Percentiles rank a stretch among this genome's conserved stretches.
These are phyloP conservation scores for Oplegnathus fasciatus DNA, from an alignment of 2,113 vertebrate genomes.

Conservation along the genomic window DNA sequence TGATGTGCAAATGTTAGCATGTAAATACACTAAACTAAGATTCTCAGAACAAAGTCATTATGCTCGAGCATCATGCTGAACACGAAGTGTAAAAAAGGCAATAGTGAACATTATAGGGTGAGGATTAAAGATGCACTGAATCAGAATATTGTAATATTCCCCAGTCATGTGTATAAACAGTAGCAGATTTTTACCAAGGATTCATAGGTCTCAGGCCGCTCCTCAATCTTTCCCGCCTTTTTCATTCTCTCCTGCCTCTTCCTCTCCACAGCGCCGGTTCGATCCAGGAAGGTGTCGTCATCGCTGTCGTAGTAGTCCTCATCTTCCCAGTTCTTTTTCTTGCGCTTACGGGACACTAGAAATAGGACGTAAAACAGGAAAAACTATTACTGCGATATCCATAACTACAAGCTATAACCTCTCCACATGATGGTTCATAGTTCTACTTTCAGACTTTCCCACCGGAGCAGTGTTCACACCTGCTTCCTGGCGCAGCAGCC, in stretches of 20 bases:
- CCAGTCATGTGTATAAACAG: not conserved
- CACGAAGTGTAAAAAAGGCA: not conserved
- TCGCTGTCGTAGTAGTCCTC: constrained; percentile 99
- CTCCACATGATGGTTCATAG: not conserved
- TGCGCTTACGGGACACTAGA: constrained; percentile 95
- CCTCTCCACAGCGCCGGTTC: constrained; percentile 94
- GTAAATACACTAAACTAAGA: no score
- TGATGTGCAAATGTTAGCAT: no score
- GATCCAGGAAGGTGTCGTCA: constrained; percentile 96
- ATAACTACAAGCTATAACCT: not conserved
- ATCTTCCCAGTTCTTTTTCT: constrained; percentile 97
- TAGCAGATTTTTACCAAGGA: constrained; percentile 86
- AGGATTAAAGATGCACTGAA: not conserved
- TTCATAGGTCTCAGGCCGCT: constrained; percentile 93
- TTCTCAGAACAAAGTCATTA: not conserved
- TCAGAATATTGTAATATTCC: not conserved
- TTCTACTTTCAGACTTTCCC: not conserved
- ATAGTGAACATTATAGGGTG: not conserved
- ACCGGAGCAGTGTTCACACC: constrained; percentile 78
- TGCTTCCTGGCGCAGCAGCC: constrained; percentile 96
- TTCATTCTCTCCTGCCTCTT: constrained; percentile 96
- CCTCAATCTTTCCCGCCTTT: constrained; percentile 95
- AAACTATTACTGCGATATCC: not conserved
- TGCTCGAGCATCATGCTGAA: not conserved
- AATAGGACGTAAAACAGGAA: not conserved